phyloP scores from a whole-genome alignment of 2,888 invertebrate genomes.

The Mythimna pallens region DNA sequence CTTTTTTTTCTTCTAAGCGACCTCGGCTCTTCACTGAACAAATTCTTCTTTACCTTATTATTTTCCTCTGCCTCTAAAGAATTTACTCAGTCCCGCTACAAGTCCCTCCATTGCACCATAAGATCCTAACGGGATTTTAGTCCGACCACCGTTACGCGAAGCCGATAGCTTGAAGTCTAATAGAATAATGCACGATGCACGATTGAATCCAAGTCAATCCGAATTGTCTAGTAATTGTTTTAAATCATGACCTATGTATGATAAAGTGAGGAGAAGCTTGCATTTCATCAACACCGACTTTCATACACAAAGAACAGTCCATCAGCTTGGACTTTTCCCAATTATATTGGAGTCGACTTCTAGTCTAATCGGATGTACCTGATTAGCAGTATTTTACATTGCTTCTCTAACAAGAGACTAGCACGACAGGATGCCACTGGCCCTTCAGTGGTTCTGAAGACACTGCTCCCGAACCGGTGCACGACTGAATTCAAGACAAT shows the following conservation, averaged over 20 bases:
- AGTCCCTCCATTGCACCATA: conserved; percentile 24
- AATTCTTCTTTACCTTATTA: no score
- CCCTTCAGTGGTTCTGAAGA: neutral
- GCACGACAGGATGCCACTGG: neutral
- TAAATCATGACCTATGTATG: conserved; percentile 21
- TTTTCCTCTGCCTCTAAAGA: neutral
- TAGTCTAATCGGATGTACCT: neutral
- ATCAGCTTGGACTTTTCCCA: neutral
- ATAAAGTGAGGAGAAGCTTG: conserved; percentile 14
- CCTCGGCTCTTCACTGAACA: no score
- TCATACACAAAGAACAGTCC: neutral
- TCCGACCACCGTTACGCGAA: conserved; percentile 52
- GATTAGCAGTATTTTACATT: neutral
- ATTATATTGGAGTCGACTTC: neutral
- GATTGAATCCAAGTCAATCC: conserved; percentile 50
- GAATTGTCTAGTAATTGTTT: conserved; percentile 53
- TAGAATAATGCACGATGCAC: conserved; percentile 57
- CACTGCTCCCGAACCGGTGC: neutral
- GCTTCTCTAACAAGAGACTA: neutral
- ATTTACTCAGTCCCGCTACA: conserved; percentile 12
- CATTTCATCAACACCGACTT: neutral
- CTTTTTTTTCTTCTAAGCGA: neutral
- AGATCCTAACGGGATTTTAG: conserved; percentile 48
- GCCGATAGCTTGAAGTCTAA: conserved; percentile 56
- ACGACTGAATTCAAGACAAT: no score